These are phyloP conservation scores for Hypomecis punctinalis DNA, from an alignment of 2,888 invertebrate genomes.

Conservation along the genomic window DNA sequence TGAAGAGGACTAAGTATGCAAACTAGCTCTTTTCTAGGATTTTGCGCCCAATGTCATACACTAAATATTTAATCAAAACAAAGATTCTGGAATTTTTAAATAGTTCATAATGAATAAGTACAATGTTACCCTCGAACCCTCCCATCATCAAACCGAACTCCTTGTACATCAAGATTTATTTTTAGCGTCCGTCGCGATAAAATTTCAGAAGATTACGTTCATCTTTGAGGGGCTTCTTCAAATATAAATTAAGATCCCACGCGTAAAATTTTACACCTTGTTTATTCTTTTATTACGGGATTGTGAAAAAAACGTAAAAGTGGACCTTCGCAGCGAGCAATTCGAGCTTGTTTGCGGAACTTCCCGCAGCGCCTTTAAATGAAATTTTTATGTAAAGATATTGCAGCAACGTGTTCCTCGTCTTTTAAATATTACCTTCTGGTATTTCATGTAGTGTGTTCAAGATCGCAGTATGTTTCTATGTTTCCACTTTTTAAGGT, in stretches of 20 bases:
- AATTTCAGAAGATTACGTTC: slow-evolving; percentile 31
- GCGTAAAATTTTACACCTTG: slow-evolving; percentile 40
- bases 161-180: slow-evolving; percentile 9
- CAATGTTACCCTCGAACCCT: too few species aligned
- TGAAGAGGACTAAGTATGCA: too few species aligned
- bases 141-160: neutral
- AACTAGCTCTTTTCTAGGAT: too few species aligned
- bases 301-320: slow-evolving; percentile 36
- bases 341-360: slow-evolving; percentile 55
- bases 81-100: too few species aligned
- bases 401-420: slow-evolving; percentile 43
- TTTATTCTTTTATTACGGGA: slow-evolving; percentile 39
- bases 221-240: slow-evolving; percentile 32
- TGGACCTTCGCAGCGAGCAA: slow-evolving; percentile 44
- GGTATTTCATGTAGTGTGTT: neutral
- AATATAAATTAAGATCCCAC: slow-evolving; percentile 38
- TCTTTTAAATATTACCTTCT: slow-evolving; percentile 11
- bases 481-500: too few species aligned
- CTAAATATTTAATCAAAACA: too few species aligned
- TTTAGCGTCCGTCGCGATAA: slow-evolving; percentile 27
- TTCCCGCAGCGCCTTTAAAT: slow-evolving; percentile 42
- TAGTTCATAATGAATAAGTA: too few species aligned
- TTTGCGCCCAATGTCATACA: too few species aligned
- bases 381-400: slow-evolving; percentile 60
- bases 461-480: too few species aligned